A percentile compares a stretch with the other conserved stretches of the same genome.
These are phyloP conservation scores for Rousettus madagascariensis DNA, from an alignment of 2,797 vertebrate species.

Conservation along the genomic window DNA sequence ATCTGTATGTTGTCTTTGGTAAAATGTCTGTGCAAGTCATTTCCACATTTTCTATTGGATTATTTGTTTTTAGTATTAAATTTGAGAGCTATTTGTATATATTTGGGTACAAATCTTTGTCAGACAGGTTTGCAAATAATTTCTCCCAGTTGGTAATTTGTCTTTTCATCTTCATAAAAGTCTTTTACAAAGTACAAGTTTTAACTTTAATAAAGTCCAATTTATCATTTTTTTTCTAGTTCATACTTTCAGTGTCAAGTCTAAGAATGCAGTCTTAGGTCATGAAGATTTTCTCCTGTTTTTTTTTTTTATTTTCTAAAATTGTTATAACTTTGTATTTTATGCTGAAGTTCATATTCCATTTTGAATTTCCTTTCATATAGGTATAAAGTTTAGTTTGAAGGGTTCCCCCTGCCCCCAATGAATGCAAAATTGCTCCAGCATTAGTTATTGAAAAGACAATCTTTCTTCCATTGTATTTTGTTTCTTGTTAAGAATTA, in stretches of 20 bases:
- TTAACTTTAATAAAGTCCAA: too few species aligned
- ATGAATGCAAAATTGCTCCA: too few species aligned
- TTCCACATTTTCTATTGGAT: neutral
- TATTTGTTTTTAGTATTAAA: neutral
- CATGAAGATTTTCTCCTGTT: neutral
- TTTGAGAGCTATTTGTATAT: neutral
- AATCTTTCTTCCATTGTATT: too few species aligned
- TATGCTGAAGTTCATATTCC: neutral
- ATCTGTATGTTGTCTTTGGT: neutral
- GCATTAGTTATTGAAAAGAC: too few species aligned
- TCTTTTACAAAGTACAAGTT: neutral
- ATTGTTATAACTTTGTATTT: neutral
- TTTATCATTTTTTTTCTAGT: neutral
- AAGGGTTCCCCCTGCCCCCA: neutral
- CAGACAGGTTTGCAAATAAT: neutral
- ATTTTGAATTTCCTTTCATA: neutral
- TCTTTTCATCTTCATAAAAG: neutral
- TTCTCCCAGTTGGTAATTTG: neutral
- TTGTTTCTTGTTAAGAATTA: too few species aligned
- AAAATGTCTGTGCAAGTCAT: neutral
- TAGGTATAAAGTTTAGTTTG: neutral
- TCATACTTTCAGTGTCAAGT: neutral
- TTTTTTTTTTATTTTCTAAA: neutral
- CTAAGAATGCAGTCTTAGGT: neutral
- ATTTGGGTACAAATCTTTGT: too few species aligned